Base-by-base conservation (phyloP, 1,140 invertebrate species). In the Listronotus bonariensis region DNA sequence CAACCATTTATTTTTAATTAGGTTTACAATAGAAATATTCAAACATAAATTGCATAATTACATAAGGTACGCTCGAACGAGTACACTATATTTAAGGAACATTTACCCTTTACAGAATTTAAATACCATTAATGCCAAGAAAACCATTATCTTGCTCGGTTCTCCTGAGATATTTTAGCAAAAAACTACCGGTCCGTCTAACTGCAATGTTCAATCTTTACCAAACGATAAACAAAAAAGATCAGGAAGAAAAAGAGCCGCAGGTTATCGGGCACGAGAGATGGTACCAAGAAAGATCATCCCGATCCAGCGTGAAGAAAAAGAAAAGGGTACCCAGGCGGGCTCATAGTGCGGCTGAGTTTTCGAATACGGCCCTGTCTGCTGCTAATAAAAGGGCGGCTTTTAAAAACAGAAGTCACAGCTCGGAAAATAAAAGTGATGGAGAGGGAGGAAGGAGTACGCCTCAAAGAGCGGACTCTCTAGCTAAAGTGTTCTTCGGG, bases 241-340 rank as follows among this genome's bases (percentile, higher is more conserved):
- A 84, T 9, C 81, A 83, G 17, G 85, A 86, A n/a, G 80, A 81
- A 34, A 82, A 83, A 63, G 83, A 85, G 52, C 78, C 82, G 0
- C 83, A 87, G 41, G 85, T 87, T 1, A 91, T 88, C 5, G 89
- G 89, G 1, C 89, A 91, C 68, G 89, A 91, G 68, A 80, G 88
- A 58, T 91, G 90, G 72, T 90, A 88, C 70, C 87, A 89, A 71
- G 86, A 88, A 41, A 48, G 73, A 46, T 57, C 70, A 10, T 72
- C 72, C 18, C 62, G 71, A 31, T 72, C 73, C 0, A 73, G 72
- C 68, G 80, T 80, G 18, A 80, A 80, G 69, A 81, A 82, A 67
- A 84, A 82, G 84, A 71, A 82, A 82, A 60, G 81, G 80, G 10
- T 81, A 79, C 83, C 83, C 63, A 78, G 86, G 10, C 82, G 89